These are phyloP conservation scores for Calycopis cecrops DNA, from an alignment of 1,140 invertebrate species.

Conservation along the genomic window DNA sequence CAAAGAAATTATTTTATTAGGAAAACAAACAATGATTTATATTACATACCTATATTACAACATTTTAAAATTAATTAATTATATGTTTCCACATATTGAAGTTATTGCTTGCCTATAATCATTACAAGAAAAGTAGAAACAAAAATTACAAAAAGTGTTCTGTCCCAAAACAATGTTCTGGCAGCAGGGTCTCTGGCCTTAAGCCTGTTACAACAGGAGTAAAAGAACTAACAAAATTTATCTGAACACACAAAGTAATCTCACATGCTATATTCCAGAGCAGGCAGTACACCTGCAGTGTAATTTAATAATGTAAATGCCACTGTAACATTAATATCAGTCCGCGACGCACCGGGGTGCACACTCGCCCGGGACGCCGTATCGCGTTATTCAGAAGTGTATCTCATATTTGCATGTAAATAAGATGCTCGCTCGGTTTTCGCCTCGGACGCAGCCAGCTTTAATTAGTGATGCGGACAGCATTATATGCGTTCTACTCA, in stretches of 20 bases:
- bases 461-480: constrained; percentile 19
- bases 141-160: too few species aligned
- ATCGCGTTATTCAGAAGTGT: constrained; percentile 24
- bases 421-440: constrained; percentile 24
- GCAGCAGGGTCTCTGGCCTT: too few species aligned
- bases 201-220: too few species aligned
- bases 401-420: constrained; percentile 32
- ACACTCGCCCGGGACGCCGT: constrained; percentile 15
- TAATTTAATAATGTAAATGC: constrained; percentile 7
- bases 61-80: too few species aligned
- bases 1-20: too few species aligned
- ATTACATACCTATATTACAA: too few species aligned
- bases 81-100: too few species aligned
- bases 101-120: too few species aligned
- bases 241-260: constrained; percentile 1
- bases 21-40: too few species aligned
- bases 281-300: not conserved
- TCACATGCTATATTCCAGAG: not conserved
- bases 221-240: too few species aligned
- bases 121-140: too few species aligned
- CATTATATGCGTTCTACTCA: constrained; percentile 16
- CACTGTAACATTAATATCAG: constrained; percentile 7
- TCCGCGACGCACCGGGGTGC: not conserved
- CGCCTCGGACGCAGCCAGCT: constrained; percentile 14
- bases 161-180: too few species aligned